These are phyloP conservation scores for Peribatodes rhomboidaria DNA, from an alignment of 2,888 invertebrate genomes.

Conservation along the genomic window DNA sequence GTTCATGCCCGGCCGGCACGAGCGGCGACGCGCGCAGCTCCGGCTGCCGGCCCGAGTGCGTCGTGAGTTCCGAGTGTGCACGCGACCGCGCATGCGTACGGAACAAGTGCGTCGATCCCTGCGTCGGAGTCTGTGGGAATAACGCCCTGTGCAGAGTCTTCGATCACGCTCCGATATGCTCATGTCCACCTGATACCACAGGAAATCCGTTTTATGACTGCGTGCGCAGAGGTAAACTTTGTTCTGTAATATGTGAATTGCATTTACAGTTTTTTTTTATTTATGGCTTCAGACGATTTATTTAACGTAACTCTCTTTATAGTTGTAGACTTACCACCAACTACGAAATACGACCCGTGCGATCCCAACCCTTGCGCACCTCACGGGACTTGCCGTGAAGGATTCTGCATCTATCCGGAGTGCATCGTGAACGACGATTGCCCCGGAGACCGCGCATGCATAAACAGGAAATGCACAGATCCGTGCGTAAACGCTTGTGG, in stretches of 20 bases:
- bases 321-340: slow-evolving; percentile 64
- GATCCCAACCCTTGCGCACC: slow-evolving; percentile 91
- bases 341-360: slow-evolving; percentile 87
- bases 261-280: not conserved
- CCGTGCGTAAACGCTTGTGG: slow-evolving; percentile 94
- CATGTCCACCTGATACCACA: slow-evolving; percentile 89
- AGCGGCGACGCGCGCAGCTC: slow-evolving; percentile 90
- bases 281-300: not conserved
- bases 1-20: slow-evolving; percentile 92
- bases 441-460: slow-evolving; percentile 92
- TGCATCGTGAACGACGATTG: slow-evolving; percentile 96
- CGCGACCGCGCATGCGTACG: slow-evolving; percentile 92
- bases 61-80: slow-evolving; percentile 93
- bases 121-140: slow-evolving; percentile 93
- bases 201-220: slow-evolving; percentile 95
- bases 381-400: slow-evolving; percentile 89
- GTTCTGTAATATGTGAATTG: not conserved
- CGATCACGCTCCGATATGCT: slow-evolving; percentile 89
- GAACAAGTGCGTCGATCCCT: slow-evolving; percentile 93
- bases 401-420: slow-evolving; percentile 92
- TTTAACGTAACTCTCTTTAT: not conserved
- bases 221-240: slow-evolving; percentile 61
- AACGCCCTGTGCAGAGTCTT: slow-evolving; percentile 90
- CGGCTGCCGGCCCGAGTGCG: slow-evolving; percentile 94
- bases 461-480: slow-evolving; percentile 93